phyloP scores from a whole-genome alignment of 2,888 invertebrate species.

The Eledone cirrhosa region DNA sequence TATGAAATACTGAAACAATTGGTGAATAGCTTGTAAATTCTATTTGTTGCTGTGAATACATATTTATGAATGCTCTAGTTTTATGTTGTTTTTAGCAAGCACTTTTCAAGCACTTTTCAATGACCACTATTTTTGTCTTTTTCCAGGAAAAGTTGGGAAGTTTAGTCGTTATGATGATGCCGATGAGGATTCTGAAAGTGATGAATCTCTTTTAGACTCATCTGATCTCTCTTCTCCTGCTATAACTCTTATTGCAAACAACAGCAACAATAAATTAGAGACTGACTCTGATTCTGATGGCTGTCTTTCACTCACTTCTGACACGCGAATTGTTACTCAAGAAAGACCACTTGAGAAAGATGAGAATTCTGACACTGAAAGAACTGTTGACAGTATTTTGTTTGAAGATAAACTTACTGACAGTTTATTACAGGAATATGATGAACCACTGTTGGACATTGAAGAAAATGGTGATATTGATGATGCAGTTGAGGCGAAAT shows the following conservation, averaged over 20 bases:
- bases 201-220: slow-evolving; percentile 8
- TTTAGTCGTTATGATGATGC: slow-evolving; percentile 25
- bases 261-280: not conserved
- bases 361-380: not conserved
- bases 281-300: not conserved
- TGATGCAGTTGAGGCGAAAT: not conserved
- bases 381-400: not conserved
- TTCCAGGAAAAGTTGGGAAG: slow-evolving; percentile 23
- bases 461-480: slow-evolving; percentile 7
- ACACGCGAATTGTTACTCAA: slow-evolving; percentile 12
- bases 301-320: not conserved
- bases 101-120: not conserved
- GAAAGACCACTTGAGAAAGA: not conserved
- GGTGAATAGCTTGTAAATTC: too few species aligned
- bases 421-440: slow-evolving; percentile 5
- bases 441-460: slow-evolving; percentile 17
- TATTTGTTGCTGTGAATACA: too few species aligned
- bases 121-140: not conserved
- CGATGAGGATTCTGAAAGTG: slow-evolving; percentile 17
- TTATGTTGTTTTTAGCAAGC: too few species aligned
- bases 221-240: not conserved
- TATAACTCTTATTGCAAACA: not conserved
- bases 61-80: too few species aligned
- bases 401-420: not conserved
- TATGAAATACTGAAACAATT: too few species aligned